phyloP scores from a whole-genome alignment of 2,113 vertebrate species.

The Marmota flaviventris region DNA sequence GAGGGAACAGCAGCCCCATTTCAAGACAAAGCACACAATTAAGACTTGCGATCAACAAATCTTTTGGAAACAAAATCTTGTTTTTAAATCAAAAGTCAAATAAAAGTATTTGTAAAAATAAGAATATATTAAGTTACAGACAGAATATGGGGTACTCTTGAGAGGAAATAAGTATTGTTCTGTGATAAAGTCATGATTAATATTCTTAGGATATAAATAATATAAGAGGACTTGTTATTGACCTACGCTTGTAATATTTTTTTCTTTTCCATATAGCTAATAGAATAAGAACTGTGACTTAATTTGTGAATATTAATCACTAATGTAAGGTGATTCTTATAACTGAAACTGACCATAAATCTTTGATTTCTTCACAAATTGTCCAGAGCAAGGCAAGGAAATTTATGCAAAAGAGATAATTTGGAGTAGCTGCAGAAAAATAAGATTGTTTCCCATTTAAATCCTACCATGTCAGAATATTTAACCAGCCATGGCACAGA shows the following conservation, averaged over 20 bases:
- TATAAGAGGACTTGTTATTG: not conserved
- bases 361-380: not conserved
- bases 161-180: not conserved
- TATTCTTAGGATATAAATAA: not conserved
- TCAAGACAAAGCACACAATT: not conserved
- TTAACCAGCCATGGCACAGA: not conserved
- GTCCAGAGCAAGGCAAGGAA: not conserved
- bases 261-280: constrained; percentile 26
- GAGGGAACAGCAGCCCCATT: not conserved
- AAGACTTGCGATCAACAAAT: not conserved
- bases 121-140: not conserved
- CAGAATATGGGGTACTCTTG: not conserved
- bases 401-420: not conserved
- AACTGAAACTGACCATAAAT: not conserved
- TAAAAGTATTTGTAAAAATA: constrained; percentile 6
- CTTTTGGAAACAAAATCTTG: not conserved
- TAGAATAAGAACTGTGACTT: constrained; percentile 9
- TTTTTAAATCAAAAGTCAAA: not conserved
- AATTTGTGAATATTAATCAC: constrained; percentile 32
- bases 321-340: not conserved
- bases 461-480: not conserved
- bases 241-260: not conserved
- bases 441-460: not conserved
- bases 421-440: not conserved
- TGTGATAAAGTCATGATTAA: not conserved